A percentile compares a stretch with the other conserved stretches of the same genome.
Conservation (phyloP, 2,888 invertebrate genomes). For the Trilocha varians region DNA sequence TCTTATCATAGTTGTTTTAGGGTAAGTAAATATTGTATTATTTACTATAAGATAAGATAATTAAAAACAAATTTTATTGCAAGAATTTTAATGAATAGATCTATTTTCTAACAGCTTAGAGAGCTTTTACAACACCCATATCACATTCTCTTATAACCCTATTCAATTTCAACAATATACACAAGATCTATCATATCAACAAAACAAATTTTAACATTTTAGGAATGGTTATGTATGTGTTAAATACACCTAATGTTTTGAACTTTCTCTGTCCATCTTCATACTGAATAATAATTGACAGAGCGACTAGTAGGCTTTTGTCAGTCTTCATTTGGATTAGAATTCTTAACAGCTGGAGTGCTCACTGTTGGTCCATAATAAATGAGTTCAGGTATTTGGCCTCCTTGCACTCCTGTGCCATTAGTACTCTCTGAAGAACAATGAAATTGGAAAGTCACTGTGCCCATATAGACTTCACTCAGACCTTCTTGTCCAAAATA, state of each 20-base stretch:
- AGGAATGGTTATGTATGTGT: slow-evolving; percentile 43
- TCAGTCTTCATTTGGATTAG: slow-evolving; percentile 68
- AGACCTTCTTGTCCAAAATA: slow-evolving; percentile 98
- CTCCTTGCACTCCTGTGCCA: slow-evolving; percentile 97
- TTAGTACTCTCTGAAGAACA: slow-evolving; percentile 98
- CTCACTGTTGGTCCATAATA: slow-evolving; percentile 89
- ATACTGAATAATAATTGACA: slow-evolving; percentile 49
- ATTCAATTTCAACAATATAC: slow-evolving; percentile 57
- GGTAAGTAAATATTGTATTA: too few species aligned
- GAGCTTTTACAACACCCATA: slow-evolving; percentile 70
- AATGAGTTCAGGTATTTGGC: slow-evolving; percentile 96
- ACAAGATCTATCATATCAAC: slow-evolving; percentile 42
- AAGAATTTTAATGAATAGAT: slow-evolving; percentile 37
- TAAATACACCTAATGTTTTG: slow-evolving; percentile 2
- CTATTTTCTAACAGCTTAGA: slow-evolving; percentile 53
- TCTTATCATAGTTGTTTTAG: too few species aligned
- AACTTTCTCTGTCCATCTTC: slow-evolving; percentile 19
- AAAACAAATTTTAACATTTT: slow-evolving; percentile 43
- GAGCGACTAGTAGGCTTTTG: slow-evolving; percentile 39
- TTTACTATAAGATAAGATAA: not conserved
- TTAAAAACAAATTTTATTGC: slow-evolving; percentile 29
- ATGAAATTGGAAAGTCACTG: slow-evolving; percentile 97
- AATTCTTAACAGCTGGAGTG: slow-evolving; percentile 39
- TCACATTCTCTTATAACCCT: slow-evolving; percentile 56
- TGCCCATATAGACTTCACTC: slow-evolving; percentile 93